phyloP scores from a whole-genome alignment of 2,113 vertebrate species.

The Percopsis transmontana region DNA sequence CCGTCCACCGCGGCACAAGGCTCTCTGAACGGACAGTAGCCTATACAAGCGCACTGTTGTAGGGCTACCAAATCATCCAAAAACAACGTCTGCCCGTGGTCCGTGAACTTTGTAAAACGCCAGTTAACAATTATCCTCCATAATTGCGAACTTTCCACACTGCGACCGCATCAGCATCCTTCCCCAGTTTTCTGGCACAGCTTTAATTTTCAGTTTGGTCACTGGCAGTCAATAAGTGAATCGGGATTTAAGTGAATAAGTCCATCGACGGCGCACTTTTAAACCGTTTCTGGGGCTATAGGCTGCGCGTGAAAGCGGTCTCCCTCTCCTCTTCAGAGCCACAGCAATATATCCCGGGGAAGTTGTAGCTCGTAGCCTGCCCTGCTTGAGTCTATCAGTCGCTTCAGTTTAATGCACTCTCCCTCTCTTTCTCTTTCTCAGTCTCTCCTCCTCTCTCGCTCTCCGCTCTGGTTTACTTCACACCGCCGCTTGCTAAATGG shows the following conservation, averaged over 20 bases:
- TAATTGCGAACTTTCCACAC: conserved; percentile 68
- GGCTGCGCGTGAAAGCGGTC: conserved; percentile 44
- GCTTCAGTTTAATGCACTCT: conserved; percentile 58
- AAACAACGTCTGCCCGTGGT: conserved; percentile 22
- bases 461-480: conserved; percentile 37
- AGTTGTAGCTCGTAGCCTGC: conserved; percentile 38
- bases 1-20: conserved; percentile 52
- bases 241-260: conserved; percentile 2
- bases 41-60: conserved; percentile 20
- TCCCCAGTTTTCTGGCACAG: conserved; percentile 30
- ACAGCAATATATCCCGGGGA: conserved; percentile 46
- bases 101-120: conserved; percentile 45
- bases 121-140: conserved; percentile 51
- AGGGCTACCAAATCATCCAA: conserved; percentile 54
- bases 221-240: conserved; percentile 33
- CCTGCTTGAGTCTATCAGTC: background rate
- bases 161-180: conserved; percentile 29
- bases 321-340: conserved; percentile 42
- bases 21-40: conserved; percentile 35
- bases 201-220: conserved; percentile 21
- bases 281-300: conserved; percentile 16
- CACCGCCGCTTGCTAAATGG: conserved; percentile 43
- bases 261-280: conserved; percentile 49
- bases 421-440: conserved; percentile 19
- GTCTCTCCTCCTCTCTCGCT: conserved; percentile 22